These are phyloP conservation scores for Ommatoiulus sabulosus DNA, from an alignment of 2,888 invertebrate genomes.

Conservation along the genomic window DNA sequence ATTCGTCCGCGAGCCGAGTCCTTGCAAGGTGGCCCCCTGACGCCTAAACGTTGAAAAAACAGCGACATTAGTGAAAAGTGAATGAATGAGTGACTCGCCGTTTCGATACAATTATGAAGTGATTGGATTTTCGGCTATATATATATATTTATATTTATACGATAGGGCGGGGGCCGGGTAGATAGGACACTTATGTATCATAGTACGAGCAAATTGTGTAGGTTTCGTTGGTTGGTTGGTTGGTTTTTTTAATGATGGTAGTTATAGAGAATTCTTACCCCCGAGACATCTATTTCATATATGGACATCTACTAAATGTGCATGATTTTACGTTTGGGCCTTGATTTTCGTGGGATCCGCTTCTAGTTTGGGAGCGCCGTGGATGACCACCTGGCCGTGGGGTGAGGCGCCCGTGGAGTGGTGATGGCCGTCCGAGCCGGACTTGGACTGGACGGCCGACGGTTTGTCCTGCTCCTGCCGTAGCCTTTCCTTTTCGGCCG, in stretches of 20 bases:
- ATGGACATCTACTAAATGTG: constrained; percentile 37
- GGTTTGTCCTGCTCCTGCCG: constrained; percentile 82
- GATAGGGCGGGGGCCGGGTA: neutral
- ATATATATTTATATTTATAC: constrained; percentile 26
- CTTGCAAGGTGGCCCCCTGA: neutral
- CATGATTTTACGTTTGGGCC: constrained; percentile 55
- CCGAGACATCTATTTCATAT: constrained; percentile 37
- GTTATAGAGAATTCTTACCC: constrained; percentile 31
- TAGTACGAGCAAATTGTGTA: constrained; percentile 40
- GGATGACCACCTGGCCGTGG: constrained; percentile 47
- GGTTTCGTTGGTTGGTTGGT: constrained; percentile 7
- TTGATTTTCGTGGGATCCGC: constrained; percentile 57
- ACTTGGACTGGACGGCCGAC: constrained; percentile 73
- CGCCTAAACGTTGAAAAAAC: neutral
- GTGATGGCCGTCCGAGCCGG: constrained; percentile 25
- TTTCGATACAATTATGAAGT: constrained; percentile 31
- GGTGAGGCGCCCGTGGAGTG: constrained; percentile 49
- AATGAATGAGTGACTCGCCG: constrained; percentile 8
- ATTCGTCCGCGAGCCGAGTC: neutral
- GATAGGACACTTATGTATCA: constrained; percentile 40
- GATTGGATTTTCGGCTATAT: constrained; percentile 8
- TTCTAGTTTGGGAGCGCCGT: constrained; percentile 42
- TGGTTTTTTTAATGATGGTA: constrained; percentile 2
- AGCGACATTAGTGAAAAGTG: constrained; percentile 29
- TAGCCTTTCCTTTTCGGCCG: constrained; percentile 82